Conservation (phyloP, 2,797 vertebrate species). For the Trichosurus vulpecula region DNA sequence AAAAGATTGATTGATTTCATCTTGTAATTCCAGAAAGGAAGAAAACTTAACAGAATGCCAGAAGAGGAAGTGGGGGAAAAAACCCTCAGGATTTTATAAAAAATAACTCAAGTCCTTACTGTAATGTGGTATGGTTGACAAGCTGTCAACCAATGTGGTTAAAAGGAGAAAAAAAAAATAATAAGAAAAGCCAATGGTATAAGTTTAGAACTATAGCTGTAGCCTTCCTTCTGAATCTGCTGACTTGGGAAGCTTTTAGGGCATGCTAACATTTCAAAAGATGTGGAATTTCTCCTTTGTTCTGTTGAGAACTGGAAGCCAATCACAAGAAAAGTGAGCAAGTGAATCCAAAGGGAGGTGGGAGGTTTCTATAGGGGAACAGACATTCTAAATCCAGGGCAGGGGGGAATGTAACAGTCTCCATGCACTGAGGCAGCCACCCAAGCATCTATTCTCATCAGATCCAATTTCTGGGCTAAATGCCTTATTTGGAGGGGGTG, state of each 20-base stretch:
- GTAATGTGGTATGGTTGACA: slow-evolving; percentile 34
- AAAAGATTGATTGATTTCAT: not conserved
- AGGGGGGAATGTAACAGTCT: not conserved
- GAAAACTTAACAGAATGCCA: not conserved
- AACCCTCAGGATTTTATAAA: not conserved
- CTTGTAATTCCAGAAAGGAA: slow-evolving; percentile 36
- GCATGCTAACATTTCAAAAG: slow-evolving; percentile 32
- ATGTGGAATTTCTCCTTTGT: slow-evolving; percentile 59
- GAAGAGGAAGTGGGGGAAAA: not conserved
- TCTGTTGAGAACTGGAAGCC: slow-evolving; percentile 11
- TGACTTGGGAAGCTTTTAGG: slow-evolving; percentile 58
- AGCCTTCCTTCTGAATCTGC: slow-evolving; percentile 70
- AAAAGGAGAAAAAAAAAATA: not conserved
- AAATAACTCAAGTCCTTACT: not conserved
- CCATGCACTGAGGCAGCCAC: not conserved
- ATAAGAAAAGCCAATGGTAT: not conserved
- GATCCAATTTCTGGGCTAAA: not conserved
- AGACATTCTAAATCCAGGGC: not conserved
- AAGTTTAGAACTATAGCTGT: slow-evolving; percentile 25
- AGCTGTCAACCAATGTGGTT: slow-evolving; percentile 60
- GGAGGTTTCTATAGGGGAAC: slow-evolving; percentile 47
- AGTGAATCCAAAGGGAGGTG: slow-evolving; percentile 14
- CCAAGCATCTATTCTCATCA: not conserved
- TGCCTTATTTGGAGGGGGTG: not conserved
- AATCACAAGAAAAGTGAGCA: slow-evolving; percentile 57